Conservation (phyloP, 2,797 vertebrate species). For the Gymnoscopelus microlampas region DNA sequence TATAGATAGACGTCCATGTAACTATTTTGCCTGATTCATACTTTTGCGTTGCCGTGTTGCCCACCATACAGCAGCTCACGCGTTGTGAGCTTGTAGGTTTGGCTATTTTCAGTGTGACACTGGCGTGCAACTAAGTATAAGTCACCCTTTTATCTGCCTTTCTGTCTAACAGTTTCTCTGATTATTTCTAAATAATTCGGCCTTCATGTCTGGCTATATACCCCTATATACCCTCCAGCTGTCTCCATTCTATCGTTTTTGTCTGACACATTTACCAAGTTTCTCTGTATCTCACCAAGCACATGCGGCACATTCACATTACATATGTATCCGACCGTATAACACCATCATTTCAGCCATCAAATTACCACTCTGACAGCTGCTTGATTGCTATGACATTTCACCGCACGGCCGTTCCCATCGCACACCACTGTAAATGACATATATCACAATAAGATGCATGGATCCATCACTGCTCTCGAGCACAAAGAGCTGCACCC, state of each 20-base stretch:
- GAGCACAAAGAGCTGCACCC: constrained; percentile 30
- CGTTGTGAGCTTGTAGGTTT: too few relatives aligned
- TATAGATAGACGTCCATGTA: too few relatives aligned
- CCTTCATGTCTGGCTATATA: neutral
- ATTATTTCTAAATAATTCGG: neutral
- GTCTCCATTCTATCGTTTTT: constrained; percentile 16
- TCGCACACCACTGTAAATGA: constrained; percentile 36
- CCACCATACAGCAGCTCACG: too few relatives aligned
- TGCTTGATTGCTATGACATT: constrained; percentile 67
- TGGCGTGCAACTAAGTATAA: too few relatives aligned
- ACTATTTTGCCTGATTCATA: too few relatives aligned
- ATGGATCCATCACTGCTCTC: constrained; percentile 18
- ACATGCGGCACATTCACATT: constrained; percentile 17
- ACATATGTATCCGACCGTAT: constrained; percentile 30
- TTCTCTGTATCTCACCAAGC: constrained; percentile 26
- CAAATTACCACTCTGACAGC: constrained; percentile 50
- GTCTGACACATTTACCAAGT: constrained; percentile 33
- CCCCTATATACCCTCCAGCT: neutral
- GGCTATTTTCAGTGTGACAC: neutral
- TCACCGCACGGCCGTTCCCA: constrained; percentile 31
- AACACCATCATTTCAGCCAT: constrained; percentile 38
- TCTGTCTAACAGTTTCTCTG: neutral
- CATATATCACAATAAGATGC: constrained; percentile 48
- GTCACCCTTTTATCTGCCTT: neutral
- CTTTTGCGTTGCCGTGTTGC: too few relatives aligned